Evolutionary conservation across 2,888 invertebrate species (phyloP).

Genomic region (Sipunculus nudus): DNA sequence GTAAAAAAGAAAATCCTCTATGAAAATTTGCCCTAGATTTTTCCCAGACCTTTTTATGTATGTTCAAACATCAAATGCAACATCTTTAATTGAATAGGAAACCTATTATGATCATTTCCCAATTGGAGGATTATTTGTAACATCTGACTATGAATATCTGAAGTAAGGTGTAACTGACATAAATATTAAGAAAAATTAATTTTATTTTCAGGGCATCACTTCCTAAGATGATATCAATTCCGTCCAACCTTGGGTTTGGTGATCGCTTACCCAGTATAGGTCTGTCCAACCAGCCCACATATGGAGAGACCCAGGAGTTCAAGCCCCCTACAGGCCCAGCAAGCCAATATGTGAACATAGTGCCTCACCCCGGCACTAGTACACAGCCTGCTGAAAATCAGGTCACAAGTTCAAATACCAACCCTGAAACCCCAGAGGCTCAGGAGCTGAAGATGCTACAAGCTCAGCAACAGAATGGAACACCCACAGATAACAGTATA

Average conservation of each 20-base stretch:
- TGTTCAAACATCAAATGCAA: too few species aligned
- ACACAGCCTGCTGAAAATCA: conserved; percentile 3
- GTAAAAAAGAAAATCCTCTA: too few species aligned
- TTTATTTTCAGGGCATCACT: conserved; percentile 26
- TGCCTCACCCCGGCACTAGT: background rate
- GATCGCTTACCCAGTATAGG: conserved; percentile 29
- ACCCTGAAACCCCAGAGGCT: conserved; percentile 17
- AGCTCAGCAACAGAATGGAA: background rate
- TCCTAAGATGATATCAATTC: conserved; percentile 27
- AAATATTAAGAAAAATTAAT: too few species aligned
- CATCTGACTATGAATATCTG: too few species aligned
- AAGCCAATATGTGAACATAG: background rate
- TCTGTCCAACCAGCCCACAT: too few species aligned
- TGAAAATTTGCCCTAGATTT: too few species aligned
- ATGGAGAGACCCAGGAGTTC: conserved; percentile 3
- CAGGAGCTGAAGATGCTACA: background rate
- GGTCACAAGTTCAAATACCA: conserved; percentile 19
- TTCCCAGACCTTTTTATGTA: too few species aligned
- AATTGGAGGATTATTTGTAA: too few species aligned
- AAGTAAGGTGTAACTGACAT: too few species aligned
- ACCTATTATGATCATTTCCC: too few species aligned
- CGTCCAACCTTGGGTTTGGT: conserved; percentile 29
- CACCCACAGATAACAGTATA: background rate
- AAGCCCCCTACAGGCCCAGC: too few species aligned
- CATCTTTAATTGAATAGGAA: too few species aligned